Base-by-base conservation (phyloP, 2,888 invertebrate species). In the Smittia sp. region DNA sequence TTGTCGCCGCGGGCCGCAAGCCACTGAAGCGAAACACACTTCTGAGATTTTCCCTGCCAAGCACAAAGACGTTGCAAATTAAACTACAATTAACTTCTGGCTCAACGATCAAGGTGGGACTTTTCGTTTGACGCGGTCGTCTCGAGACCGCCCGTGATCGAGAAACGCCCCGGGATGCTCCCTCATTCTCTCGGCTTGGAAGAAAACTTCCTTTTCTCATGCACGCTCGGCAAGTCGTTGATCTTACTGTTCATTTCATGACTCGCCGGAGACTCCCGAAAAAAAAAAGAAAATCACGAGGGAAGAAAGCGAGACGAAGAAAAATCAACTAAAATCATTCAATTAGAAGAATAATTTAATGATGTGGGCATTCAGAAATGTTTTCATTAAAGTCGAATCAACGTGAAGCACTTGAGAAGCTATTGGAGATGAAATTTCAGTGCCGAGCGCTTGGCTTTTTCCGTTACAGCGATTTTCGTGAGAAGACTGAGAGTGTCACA, bases 341-440 rank as follows among this genome's bases (percentile, higher is more conserved):
- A 72, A 72, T 72, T 72, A 72, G 72, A 72, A 72, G 72, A 72
- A 62, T 69, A 46, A 72, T 20, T 58, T 72, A 72, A 72, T 72
- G 62, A 72, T 72, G 62, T 24, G 39, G 72, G 72, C 72, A 72
- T 72, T 72, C 15, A 27, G 32, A 24, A 22, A 46, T 69, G 25
- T 46, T 46, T 52, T 70, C 58, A 70, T 70, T 72, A 72, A 72
- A 66, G 66, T 18, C 32, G 20, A 72, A 70, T 54, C 72, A 72
- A 72, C 72, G 52, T 72, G 72, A 72, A 72, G 62, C 72, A 72
- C 72, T 72, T 58, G 72, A 72, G 38, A 58, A 72, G 27, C 15
- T 54, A 72, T 72, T 72, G 38, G 58, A 62, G 62, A 72, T 72
- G 72, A 72, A 72, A 62, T 38, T 52, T 62, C 27, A 27, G n/a